Evolutionary conservation across 2,113 vertebrate species (phyloP), one percentile per base, ranked within the genome.

Genomic region (Accipiter cooperii): DNA sequence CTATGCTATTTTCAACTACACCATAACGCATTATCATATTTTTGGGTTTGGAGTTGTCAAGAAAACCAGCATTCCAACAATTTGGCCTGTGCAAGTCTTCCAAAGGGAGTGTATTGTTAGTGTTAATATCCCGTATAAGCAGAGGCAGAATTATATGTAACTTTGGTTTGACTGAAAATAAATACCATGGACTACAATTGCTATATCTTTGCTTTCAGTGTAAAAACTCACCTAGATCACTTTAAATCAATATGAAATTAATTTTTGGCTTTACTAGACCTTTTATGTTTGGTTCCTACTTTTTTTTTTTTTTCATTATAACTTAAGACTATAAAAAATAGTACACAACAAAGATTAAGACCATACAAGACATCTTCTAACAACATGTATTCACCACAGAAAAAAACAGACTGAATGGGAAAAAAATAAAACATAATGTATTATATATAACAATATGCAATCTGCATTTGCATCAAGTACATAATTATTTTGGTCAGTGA

Each of bases 161-260:
- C 99, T 99, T 99, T 99, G 99, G 99, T 99, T 99, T 99, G 99
- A 99, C 98, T 99, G 99, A 99, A 99, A 99, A 99, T 99, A 99
- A 98, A 99, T 98, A 99, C 98, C 98, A 98, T 98, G 98, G 98
- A 98, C 98, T 98, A 98, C 98, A 98, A 99, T 99, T 99, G 99
- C 99, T 99, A 99, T 99, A 98, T 99, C 99, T 99, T 99, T 99
- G 98, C 98, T 99, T 99, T 99, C 97, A 98, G 98, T 98, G 98
- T 98, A 98, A 99, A 99, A 99, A 99, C 99, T 99, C 98, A 99
- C 98, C 99, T 99, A 99, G 99, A 98, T 99, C 98, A 99, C 99
- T 99, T 99, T 99, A 99, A 98, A 98, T 99, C 98, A 98, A 98
- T 99, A 99, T 98, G 99, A 99, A 99, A 99, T 99, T 98, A 99